Conservation (phyloP, 2,797 vertebrate species). For the Chrysolophus pictus region DNA sequence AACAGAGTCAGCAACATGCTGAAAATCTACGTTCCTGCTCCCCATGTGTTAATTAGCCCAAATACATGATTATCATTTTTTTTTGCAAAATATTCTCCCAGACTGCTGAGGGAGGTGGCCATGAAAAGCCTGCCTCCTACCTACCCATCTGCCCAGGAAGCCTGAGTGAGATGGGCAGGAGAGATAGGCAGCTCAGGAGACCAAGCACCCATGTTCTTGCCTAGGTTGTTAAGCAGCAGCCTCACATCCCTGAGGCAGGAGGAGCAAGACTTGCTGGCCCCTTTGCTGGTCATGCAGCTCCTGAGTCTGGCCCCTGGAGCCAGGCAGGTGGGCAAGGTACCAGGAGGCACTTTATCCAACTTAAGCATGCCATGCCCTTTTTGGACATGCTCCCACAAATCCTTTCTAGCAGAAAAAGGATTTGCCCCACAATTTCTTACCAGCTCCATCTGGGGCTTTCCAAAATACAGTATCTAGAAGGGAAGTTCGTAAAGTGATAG, state of each 20-base stretch:
- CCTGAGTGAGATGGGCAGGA: background rate
- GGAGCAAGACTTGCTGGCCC: rapidly evolving
- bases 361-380: background rate
- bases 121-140: background rate
- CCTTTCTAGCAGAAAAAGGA: background rate
- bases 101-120: background rate
- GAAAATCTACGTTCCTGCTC: background rate
- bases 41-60: rapidly evolving
- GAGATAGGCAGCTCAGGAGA: background rate
- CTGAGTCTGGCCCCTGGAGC: background rate
- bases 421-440: background rate
- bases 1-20: background rate
- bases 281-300: rapidly evolving
- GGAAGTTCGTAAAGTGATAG: background rate
- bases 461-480: background rate
- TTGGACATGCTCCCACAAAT: background rate
- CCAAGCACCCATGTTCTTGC: background rate
- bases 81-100: background rate
- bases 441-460: background rate
- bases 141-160: background rate
- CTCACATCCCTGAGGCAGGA: rapidly evolving
- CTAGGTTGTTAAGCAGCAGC: background rate
- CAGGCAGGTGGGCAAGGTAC: background rate
- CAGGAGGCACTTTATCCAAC: background rate
- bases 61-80: background rate